Evolutionary conservation across 2,888 invertebrate genomes (phyloP).

Genomic region (Belgica antarctica): DNA sequence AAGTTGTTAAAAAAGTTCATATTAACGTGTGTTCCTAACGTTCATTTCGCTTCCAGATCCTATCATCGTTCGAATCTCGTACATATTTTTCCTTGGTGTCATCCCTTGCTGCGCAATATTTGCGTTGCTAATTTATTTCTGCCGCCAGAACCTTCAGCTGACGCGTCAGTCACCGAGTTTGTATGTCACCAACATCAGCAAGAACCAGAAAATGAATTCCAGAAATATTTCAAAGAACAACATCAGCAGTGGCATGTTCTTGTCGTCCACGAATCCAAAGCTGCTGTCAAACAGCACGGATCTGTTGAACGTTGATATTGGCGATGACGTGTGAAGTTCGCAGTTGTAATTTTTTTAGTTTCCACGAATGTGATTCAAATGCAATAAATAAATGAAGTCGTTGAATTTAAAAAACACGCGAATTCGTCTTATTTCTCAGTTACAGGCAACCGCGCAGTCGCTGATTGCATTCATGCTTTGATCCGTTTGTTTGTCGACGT

Average conservation of each 20-base stretch:
- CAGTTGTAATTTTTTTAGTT: no score
- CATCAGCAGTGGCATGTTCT: slow-evolving; percentile 49
- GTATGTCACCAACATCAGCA: slow-evolving; percentile 46
- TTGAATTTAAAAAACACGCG: no score
- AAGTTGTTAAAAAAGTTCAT: no score
- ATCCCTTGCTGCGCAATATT: slow-evolving; percentile 70
- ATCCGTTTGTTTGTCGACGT: no score
- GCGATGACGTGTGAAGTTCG: no score
- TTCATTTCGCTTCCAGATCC: slow-evolving; percentile 39
- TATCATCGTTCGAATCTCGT: slow-evolving; percentile 70
- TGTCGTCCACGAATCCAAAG: slow-evolving; percentile 61
- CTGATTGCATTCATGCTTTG: no score
- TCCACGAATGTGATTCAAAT: no score
- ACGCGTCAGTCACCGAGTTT: slow-evolving; percentile 57
- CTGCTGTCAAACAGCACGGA: slow-evolving; percentile 56
- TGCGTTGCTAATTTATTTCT: slow-evolving; percentile 72
- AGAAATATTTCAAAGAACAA: slow-evolving; percentile 11
- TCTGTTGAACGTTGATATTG: slow-evolving; percentile 48
- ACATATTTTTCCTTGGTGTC: slow-evolving; percentile 83
- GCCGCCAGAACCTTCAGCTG: slow-evolving; percentile 62
- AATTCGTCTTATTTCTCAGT: no score
- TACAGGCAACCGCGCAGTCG: no score
- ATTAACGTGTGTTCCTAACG: no score
- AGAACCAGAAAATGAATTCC: background rate
- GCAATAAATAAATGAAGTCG: no score